Evolutionary conservation across 2,797 vertebrate species (phyloP), one percentile per base, ranked within the genome.

Genomic region (Furcifer pardalis): DNA sequence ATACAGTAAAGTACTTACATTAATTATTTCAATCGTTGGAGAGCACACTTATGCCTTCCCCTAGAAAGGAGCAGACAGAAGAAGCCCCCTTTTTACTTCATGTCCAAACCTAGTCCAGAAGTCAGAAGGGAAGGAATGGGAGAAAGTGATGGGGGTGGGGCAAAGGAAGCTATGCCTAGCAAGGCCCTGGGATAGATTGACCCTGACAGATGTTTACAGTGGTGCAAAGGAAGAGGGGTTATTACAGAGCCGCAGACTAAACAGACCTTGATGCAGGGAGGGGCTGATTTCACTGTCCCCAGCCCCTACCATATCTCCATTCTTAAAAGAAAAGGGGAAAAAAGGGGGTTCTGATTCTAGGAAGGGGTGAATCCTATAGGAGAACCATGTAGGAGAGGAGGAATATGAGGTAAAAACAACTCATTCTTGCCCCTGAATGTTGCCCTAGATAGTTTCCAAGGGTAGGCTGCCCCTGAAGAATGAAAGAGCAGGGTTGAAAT

Each of bases 131-230:
- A 35, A 23, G 30, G 32, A 66, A 46, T n/a, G 77, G 30, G 49
- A 66, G 60, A 5, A 7, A 23, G 0, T 0, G 2, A 82, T 30
- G 77, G 59, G 82, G 84, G 59, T 37, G 7, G 75, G 46, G n/a
- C 42, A 71, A 56, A 72, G 40, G 75, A 77, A 42, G 66, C 79
- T 37, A 65, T 49, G 79, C 68, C 66, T 77, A 74, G 87, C 76
- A 40, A 78, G 52, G 52, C n/a, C 79, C 74, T 68, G 3, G 30
- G 42, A 40, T 65, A 77, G 84, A 77, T 0, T 68, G 69, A 87
- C 83, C 82, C 74, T 65, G 86, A 84, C 86, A 87, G 82, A 81
- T 87, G 82, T 87, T 87, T 87, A 87, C 66, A 87, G 82, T 84
- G 86, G 82, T 77, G 82, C 65, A 40, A 73, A 81, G 46, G 73